phyloP scores from a whole-genome alignment of 1,140 invertebrate species.

The Charaxes varanes region DNA sequence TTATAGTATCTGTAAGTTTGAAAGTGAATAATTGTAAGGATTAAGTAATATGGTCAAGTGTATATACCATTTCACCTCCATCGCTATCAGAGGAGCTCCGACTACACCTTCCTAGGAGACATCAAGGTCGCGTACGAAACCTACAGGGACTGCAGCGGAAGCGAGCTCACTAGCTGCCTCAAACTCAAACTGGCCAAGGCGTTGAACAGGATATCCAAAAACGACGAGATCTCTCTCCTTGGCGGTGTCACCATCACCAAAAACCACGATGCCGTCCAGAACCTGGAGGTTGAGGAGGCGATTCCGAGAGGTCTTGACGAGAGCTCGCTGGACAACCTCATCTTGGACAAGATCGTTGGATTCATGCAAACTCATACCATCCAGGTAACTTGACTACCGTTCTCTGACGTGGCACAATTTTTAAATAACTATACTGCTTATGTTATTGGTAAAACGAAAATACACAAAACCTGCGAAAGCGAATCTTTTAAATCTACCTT shows the following conservation, averaged over 20 bases:
- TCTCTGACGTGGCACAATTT: too few relatives aligned
- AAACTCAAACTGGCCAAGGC: slow-evolving; percentile 84
- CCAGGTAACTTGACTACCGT: slow-evolving; percentile 77
- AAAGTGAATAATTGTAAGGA: too few relatives aligned
- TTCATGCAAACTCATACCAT: slow-evolving; percentile 86
- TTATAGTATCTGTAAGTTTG: too few relatives aligned
- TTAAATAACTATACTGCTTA: too few relatives aligned
- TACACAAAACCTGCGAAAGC: too few relatives aligned
- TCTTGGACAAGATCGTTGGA: slow-evolving; percentile 81
- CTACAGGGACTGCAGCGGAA: slow-evolving; percentile 84
- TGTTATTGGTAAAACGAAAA: too few relatives aligned
- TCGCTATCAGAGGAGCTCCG: slow-evolving; percentile 60
- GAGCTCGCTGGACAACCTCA: slow-evolving; percentile 81
- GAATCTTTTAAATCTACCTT: too few relatives aligned
- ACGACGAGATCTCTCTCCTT: slow-evolving; percentile 77
- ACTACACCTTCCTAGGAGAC: slow-evolving; percentile 60
- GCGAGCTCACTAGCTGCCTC: slow-evolving; percentile 82
- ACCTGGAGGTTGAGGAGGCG: slow-evolving; percentile 67
- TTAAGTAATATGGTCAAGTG: too few relatives aligned
- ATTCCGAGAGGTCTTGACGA: slow-evolving; percentile 83
- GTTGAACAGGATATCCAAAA: slow-evolving; percentile 80
- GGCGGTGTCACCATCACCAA: slow-evolving; percentile 83
- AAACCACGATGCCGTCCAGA: slow-evolving; percentile 66
- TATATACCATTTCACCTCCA: too few relatives aligned
- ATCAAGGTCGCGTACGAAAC: slow-evolving; percentile 67